phyloP scores from a whole-genome alignment of 2,113 vertebrate genomes.

The Pseudolaguvia tuberculata region DNA sequence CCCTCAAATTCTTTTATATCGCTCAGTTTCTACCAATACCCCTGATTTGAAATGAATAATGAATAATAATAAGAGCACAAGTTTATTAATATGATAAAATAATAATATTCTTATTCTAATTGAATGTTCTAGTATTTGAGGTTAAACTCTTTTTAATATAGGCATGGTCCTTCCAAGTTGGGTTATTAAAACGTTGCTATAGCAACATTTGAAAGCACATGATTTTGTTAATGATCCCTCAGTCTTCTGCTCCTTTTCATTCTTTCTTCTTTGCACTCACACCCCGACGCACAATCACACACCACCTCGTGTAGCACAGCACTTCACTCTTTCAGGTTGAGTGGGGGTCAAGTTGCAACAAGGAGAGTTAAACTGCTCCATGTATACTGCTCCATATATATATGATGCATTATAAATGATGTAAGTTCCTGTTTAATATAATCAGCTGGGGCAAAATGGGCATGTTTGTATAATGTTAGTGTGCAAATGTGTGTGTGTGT shows the following conservation, averaged over 20 bases:
- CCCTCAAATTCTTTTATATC: too few relatives aligned
- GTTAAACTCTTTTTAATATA: neutral
- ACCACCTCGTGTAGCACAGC: constrained; percentile 17
- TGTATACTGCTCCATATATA: constrained; percentile 10
- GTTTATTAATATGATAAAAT: neutral
- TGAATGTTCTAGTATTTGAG: neutral
- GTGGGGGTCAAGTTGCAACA: neutral
- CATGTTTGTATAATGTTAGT: neutral
- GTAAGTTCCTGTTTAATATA: neutral
- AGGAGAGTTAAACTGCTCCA: constrained; percentile 2
- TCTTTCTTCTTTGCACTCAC: constrained; percentile 6
- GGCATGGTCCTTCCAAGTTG: constrained; percentile 2
- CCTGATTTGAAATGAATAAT: neutral
- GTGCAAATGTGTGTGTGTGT: neutral
- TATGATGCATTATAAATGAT: neutral
- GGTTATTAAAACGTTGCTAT: constrained; percentile 29
- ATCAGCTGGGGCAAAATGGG: constrained; percentile 13
- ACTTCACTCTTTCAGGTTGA: constrained; percentile 18
- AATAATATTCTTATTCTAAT: neutral
- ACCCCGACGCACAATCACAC: constrained; percentile 12
- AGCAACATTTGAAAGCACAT: constrained; percentile 34
- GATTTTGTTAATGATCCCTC: constrained; percentile 17
- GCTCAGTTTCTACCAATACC: neutral
- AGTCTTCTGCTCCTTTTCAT: neutral
- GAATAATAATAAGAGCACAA: neutral